phyloP scores from a whole-genome alignment of 1,140 invertebrate genomes.

The Lasioglossum albipes region DNA sequence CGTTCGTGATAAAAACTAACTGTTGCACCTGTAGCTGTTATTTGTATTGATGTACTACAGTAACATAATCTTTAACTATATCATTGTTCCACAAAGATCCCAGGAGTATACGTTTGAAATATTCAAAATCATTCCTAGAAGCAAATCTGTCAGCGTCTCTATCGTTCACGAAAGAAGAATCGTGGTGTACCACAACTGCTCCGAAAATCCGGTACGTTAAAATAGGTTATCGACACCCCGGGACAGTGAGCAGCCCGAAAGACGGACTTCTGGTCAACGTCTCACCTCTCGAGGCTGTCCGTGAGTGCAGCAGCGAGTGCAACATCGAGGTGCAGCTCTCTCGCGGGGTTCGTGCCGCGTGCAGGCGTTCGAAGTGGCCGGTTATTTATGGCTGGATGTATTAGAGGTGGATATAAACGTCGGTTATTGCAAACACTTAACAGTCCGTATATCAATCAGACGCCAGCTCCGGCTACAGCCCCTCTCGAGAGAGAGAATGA shows the following conservation, averaged over 20 bases:
- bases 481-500: constrained; percentile 30
- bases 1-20: too few species aligned
- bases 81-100: too few species aligned
- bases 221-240: constrained; percentile 2
- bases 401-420: constrained; percentile 79
- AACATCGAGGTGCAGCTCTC: background rate
- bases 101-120: too few species aligned
- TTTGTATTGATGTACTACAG: too few species aligned
- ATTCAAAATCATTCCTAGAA: too few species aligned
- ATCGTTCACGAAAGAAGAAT: too few species aligned
- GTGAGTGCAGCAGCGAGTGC: constrained; percentile 6
- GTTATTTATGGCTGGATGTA: constrained; percentile 79
- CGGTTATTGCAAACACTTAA: constrained; percentile 80
- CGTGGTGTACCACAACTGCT: too few species aligned
- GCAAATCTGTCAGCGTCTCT: too few species aligned
- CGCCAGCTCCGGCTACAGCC: constrained; percentile 70
- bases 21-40: too few species aligned
- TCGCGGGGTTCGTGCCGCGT: constrained; percentile 49
- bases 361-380: constrained; percentile 70
- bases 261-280: constrained; percentile 69
- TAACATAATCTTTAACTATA: too few species aligned
- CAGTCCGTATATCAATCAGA: constrained; percentile 81
- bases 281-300: constrained; percentile 42
- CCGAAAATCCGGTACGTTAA: background rate
- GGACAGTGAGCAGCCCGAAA: constrained; percentile 17